Evolutionary conservation across 1,140 invertebrate species (phyloP).

Genomic region (Dicyema japonicum): DNA sequence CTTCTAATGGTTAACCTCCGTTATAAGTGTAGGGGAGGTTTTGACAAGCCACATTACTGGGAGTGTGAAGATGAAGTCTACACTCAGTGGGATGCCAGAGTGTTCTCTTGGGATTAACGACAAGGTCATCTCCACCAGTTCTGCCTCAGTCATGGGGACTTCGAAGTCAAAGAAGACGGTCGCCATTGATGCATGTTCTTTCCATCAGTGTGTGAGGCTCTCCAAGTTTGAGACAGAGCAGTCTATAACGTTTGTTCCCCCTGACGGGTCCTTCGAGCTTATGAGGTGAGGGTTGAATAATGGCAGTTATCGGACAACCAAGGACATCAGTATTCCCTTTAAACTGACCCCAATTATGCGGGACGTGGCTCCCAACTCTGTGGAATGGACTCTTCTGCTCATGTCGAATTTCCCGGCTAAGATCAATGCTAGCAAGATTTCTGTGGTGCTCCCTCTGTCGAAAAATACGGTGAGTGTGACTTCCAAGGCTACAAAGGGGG

Average conservation of each 20-base stretch:
- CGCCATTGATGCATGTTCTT: slow-evolving; percentile 97
- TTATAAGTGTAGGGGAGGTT: slow-evolving; percentile 42
- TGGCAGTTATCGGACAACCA: slow-evolving; percentile 5
- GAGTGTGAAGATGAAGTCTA: slow-evolving; percentile 97
- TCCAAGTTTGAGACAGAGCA: slow-evolving; percentile 99
- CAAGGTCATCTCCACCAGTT: too few relatives aligned
- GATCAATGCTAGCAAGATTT: slow-evolving; percentile 84
- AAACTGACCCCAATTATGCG: slow-evolving; percentile 85
- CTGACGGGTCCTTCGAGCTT: slow-evolving; percentile 94
- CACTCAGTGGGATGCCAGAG: slow-evolving; percentile 94
- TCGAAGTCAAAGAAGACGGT: slow-evolving; percentile 26
- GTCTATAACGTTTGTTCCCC: slow-evolving; percentile 95
- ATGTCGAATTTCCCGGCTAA: slow-evolving; percentile 99
- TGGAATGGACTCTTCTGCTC: slow-evolving; percentile 95
- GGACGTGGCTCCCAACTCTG: slow-evolving; percentile 83
- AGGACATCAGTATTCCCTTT: slow-evolving; percentile 94
- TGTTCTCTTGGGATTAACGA: slow-evolving; percentile 99
- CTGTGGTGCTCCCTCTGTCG: slow-evolving; percentile 89
- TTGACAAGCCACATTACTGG: slow-evolving; percentile 91
- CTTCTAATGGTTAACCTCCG: slow-evolving; percentile 33
- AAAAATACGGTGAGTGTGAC: slow-evolving; percentile 92
- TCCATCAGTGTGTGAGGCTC: slow-evolving; percentile 95
- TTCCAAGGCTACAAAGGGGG: slow-evolving; percentile 88
- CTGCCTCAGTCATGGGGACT: too few relatives aligned
- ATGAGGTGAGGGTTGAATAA: slow-evolving; percentile 51